These are phyloP conservation scores for Gila orcuttii DNA, from an alignment of 2,113 vertebrate species.

Conservation along the genomic window DNA sequence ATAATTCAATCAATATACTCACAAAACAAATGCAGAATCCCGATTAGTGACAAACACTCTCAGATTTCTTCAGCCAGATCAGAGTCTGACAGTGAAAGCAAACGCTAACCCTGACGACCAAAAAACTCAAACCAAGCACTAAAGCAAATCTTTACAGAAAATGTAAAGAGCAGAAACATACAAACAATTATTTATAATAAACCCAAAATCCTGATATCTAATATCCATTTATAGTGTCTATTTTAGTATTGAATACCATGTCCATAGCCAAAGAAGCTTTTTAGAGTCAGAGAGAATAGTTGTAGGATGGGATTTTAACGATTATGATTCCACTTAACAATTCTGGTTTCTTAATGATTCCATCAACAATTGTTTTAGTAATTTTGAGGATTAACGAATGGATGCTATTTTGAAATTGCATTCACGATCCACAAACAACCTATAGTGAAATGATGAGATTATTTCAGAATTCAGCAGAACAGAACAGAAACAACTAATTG, in stretches of 20 bases:
- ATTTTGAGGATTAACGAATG: conserved; percentile 6
- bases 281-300: neutral
- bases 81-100: neutral
- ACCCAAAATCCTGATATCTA: neutral
- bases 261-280: neutral
- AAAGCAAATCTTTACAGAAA: neutral
- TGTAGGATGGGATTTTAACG: neutral
- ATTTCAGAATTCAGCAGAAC: neutral
- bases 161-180: neutral
- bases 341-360: conserved; percentile 1
- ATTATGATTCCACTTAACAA: conserved; percentile 12
- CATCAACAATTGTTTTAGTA: conserved; percentile 6
- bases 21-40: conserved; percentile 7
- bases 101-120: neutral
- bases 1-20: conserved; percentile 2
- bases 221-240: neutral
- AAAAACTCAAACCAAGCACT: neutral
- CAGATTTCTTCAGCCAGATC: neutral
- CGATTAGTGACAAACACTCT: neutral
- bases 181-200: no score
- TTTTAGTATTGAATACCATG: neutral
- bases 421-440: neutral
- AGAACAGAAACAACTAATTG: neutral
- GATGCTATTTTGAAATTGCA: neutral
- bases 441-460: neutral